A percentile compares a stretch with the other conserved stretches of the same genome.
These are phyloP conservation scores for Formicarius rufipectus DNA, from an alignment of 2,113 vertebrate species.

Conservation along the genomic window DNA sequence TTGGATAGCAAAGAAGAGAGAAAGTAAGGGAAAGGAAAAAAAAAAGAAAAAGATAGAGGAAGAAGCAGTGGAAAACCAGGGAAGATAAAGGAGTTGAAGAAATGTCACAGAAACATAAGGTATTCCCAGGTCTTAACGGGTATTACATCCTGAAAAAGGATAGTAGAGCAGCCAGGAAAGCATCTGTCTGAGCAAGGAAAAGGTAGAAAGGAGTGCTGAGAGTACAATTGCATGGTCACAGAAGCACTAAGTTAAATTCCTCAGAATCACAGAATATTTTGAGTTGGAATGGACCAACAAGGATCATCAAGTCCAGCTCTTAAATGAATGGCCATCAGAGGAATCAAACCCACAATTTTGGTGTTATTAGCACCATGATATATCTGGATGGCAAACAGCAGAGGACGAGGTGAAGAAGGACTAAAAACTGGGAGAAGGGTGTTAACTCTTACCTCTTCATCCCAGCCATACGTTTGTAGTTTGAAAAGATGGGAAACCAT, in stretches of 20 bases:
- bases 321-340: neutral
- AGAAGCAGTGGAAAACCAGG: neutral
- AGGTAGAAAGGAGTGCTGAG: neutral
- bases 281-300: neutral
- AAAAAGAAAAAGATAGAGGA: neutral
- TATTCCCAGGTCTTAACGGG: neutral
- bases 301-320: neutral
- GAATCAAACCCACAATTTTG: neutral
- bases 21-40: neutral
- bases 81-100: neutral
- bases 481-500: neutral
- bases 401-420: fast-evolving
- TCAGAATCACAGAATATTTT: neutral
- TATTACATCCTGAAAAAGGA: neutral
- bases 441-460: neutral
- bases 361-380: neutral
- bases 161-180: neutral
- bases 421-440: neutral
- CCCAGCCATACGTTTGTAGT: neutral
- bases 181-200: neutral
- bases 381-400: neutral
- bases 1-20: neutral
- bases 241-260: neutral
- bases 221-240: neutral
- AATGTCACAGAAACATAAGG: neutral